phyloP scores from a whole-genome alignment of 2,797 vertebrate genomes.

The Ctenopoma kingsleyae region DNA sequence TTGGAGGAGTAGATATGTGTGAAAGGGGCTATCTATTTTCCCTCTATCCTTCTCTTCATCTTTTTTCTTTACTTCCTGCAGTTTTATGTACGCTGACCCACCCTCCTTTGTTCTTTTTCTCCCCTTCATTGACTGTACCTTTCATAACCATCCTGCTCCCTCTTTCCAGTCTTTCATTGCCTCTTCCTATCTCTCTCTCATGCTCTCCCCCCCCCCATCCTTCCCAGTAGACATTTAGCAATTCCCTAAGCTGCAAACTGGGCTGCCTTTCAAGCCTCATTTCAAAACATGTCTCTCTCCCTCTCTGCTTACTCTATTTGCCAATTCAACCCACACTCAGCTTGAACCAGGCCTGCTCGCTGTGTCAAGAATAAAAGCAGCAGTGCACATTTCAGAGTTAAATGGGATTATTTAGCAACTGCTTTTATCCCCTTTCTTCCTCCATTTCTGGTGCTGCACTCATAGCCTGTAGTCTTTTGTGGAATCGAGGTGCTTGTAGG shows the following conservation, averaged over 20 bases:
- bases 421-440: conserved; percentile 68
- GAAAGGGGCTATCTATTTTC: background rate
- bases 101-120: conserved; percentile 18
- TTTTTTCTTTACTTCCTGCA: conserved; percentile 11
- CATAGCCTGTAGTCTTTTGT: conserved; percentile 66
- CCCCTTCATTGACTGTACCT: conserved; percentile 32
- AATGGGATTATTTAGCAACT: conserved; percentile 77
- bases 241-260: conserved; percentile 74
- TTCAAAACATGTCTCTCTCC: conserved; percentile 74
- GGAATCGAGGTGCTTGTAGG: conserved; percentile 54
- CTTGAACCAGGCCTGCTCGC: conserved; percentile 62
- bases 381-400: conserved; percentile 76
- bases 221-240: conserved; percentile 72
- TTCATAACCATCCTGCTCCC: conserved; percentile 47
- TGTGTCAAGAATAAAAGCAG: conserved; percentile 73
- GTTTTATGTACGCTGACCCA: conserved; percentile 23
- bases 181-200: conserved; percentile 32
- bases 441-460: conserved; percentile 53
- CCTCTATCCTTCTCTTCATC: conserved; percentile 12
- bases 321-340: conserved; percentile 71
- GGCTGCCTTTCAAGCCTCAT: conserved; percentile 76
- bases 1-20: conserved; percentile 28
- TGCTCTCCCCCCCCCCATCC: conserved; percentile 37
- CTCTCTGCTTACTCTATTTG: conserved; percentile 68
- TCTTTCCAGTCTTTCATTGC: conserved; percentile 59